Percentiles rank a stretch among this genome's conserved stretches.
Conservation (phyloP, 2,797 vertebrate genomes). For the Adrianichthys oophorus region DNA sequence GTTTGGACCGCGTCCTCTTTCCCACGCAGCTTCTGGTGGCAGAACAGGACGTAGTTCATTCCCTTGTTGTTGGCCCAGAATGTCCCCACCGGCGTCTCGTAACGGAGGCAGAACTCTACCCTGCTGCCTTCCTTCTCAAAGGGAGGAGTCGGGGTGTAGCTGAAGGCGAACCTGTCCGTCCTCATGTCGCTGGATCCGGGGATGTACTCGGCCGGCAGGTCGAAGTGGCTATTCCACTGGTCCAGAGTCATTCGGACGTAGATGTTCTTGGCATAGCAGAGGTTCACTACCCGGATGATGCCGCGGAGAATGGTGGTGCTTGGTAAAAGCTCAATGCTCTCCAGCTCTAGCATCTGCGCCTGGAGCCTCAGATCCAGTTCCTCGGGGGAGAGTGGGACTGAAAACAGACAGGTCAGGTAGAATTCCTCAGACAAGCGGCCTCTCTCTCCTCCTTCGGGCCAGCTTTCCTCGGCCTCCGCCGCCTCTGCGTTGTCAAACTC, state of each 20-base stretch:
- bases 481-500: slow-evolving; percentile 84
- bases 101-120: slow-evolving; percentile 93
- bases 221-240: slow-evolving; percentile 86
- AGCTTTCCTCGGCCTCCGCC: slow-evolving; percentile 49
- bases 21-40: slow-evolving; percentile 79
- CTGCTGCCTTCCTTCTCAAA: slow-evolving; percentile 81
- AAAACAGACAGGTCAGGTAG: slow-evolving; percentile 85
- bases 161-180: slow-evolving; percentile 91
- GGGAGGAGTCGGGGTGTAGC: slow-evolving; percentile 84
- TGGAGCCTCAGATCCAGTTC: slow-evolving; percentile 82
- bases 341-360: slow-evolving; percentile 85
- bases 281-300: slow-evolving; percentile 87
- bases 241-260: slow-evolving; percentile 86
- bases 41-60: slow-evolving; percentile 89
- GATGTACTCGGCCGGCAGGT: slow-evolving; percentile 88
- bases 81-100: slow-evolving; percentile 84
- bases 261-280: slow-evolving; percentile 88
- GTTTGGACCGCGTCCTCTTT: slow-evolving; percentile 56
- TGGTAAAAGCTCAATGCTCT: slow-evolving; percentile 83
- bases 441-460: slow-evolving; percentile 54
- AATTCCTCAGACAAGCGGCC: slow-evolving; percentile 75
- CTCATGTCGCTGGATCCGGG: slow-evolving; percentile 89
- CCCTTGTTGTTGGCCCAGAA: slow-evolving; percentile 94
- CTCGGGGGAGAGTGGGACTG: slow-evolving; percentile 78
- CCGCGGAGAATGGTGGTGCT: slow-evolving; percentile 85